A percentile compares a stretch with the other conserved stretches of the same genome.
Evolutionary conservation across 1,140 invertebrate genomes (phyloP).

Genomic region (Ladona fulva): DNA sequence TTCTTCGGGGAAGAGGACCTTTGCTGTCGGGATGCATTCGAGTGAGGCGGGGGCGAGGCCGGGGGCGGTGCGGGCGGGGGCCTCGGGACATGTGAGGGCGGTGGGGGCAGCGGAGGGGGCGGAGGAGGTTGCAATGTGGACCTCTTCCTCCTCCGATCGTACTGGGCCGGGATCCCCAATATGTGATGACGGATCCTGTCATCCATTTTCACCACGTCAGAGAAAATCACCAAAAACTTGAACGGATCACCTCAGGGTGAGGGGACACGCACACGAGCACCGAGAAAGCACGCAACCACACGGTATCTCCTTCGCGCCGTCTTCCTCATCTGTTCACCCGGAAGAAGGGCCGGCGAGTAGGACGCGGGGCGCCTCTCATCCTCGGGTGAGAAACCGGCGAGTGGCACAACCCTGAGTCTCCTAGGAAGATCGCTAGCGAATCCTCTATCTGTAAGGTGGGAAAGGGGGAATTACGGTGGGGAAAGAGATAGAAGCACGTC

Average conservation of each 20-base stretch:
- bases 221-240: no score
- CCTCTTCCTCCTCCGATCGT: background rate
- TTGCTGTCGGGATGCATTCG: background rate
- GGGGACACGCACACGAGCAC: background rate
- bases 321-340: background rate
- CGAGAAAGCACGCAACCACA: background rate
- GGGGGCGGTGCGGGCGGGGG: background rate
- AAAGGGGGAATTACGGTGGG: no score
- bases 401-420: no score
- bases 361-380: background rate
- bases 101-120: background rate
- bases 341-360: background rate
- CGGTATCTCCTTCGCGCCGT: background rate
- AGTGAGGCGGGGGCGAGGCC: background rate
- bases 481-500: no score
- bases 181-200: background rate
- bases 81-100: background rate
- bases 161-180: background rate
- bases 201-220: background rate
- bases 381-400: no score
- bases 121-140: background rate
- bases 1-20: no score
- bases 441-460: no score
- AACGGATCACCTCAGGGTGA: no score
- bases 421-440: no score